Evolutionary conservation across 2,888 invertebrate genomes (phyloP).

Genomic region (Argyresthia albistria): DNA sequence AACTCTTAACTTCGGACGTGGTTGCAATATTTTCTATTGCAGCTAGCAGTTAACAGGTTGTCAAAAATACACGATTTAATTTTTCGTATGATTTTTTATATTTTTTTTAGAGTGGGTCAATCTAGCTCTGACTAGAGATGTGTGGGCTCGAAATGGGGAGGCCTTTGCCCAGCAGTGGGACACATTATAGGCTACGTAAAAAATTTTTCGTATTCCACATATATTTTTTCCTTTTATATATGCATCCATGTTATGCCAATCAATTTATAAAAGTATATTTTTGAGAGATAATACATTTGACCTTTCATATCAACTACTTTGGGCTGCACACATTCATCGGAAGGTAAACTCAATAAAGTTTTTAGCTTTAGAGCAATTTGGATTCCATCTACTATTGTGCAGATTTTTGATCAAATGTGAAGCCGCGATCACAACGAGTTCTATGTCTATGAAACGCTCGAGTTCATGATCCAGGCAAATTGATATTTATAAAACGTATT

Average conservation of each 20-base stretch:
- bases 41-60: conserved; percentile 27
- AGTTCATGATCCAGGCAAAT: no score
- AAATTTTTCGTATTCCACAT: no score
- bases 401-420: conserved; percentile 15
- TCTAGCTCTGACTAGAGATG: no score
- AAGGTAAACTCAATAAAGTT: conserved; percentile 13
- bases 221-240: conserved; percentile 22
- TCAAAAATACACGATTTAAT: conserved; percentile 23
- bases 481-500: no score
- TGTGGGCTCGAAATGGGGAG: no score
- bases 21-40: conserved; percentile 15
- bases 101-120: no score
- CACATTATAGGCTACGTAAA: no score
- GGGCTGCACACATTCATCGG: conserved; percentile 11
- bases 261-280: conserved; percentile 23
- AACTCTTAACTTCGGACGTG: not conserved
- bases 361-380: conserved; percentile 25
- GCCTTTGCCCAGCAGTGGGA: no score
- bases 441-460: conserved; percentile 21
- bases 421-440: conserved; percentile 15
- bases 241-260: conserved; percentile 30
- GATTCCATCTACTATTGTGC: conserved; percentile 20
- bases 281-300: conserved; percentile 19
- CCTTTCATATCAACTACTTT: conserved; percentile 18
- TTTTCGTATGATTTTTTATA: no score